Conservation (phyloP, 2,113 vertebrate species). For the Pseudorasbora parva region DNA sequence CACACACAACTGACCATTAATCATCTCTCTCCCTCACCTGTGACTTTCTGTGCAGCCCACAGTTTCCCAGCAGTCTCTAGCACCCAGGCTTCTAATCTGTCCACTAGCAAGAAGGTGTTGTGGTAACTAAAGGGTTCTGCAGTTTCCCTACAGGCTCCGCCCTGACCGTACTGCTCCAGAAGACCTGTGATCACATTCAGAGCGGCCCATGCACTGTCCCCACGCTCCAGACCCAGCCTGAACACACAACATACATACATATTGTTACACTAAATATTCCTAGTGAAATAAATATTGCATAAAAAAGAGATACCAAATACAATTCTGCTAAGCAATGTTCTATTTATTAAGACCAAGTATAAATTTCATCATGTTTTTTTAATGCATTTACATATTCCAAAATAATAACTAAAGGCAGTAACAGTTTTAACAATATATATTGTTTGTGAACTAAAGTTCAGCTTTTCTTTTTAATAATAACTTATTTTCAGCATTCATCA, state of each 20-base stretch:
- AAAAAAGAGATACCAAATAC: too few relatives aligned
- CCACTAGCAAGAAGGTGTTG: constrained; percentile 92
- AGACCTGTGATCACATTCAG: constrained; percentile 81
- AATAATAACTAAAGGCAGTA: too few relatives aligned
- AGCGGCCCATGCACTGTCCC: constrained; percentile 80
- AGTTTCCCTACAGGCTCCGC: constrained; percentile 88
- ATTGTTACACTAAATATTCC: too few relatives aligned
- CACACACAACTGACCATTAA: not conserved
- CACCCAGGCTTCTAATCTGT: constrained; percentile 89
- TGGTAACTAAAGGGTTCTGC: constrained; percentile 86
- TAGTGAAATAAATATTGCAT: too few relatives aligned
- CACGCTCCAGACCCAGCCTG: constrained; percentile 89
- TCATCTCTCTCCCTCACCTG: constrained; percentile 72
- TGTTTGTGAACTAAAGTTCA: too few relatives aligned
- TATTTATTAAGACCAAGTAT: too few relatives aligned
- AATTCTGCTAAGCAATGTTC: too few relatives aligned
- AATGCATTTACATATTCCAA: too few relatives aligned
- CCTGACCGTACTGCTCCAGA: constrained; percentile 86
- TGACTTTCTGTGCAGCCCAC: constrained; percentile 89
- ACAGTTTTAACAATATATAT: too few relatives aligned
- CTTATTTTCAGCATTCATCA: too few relatives aligned
- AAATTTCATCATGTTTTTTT: too few relatives aligned
- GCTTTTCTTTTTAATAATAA: too few relatives aligned
- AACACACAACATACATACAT: not conserved
- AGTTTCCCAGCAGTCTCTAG: constrained; percentile 89